Evolutionary conservation across 2,113 vertebrate genomes (phyloP), one percentile per base, ranked within the genome.

Genomic region (Propithecus coquereli): DNA sequence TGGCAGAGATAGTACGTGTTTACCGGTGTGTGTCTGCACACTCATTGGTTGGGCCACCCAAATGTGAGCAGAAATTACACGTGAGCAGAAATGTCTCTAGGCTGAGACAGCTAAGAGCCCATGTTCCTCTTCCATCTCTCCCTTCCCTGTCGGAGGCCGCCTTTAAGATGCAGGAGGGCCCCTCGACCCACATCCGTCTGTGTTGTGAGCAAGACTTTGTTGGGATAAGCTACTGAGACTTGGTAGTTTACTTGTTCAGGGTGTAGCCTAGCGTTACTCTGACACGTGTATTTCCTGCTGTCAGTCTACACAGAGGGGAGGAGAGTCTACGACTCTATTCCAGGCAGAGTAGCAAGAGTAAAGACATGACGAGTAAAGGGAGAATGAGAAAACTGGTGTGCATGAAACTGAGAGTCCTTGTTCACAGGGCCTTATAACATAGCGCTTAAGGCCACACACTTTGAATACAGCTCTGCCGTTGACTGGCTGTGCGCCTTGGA

Each of bases 371-470:
- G 54, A 74, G 23, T 25, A 2, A 59, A 34, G 30, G 79, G 23
- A 61, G 61, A 70, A 37, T 14, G 80, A 34, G 37, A 61, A 47
- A 25, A 0, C 0, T 18, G 25, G 23, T 52, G 27, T 52, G 47
- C 66, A 5, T 2, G 30, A 91, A 40, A 25, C 50, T 40, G 87
- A 71, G 45, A 10, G 23, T 68, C 47, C n/a, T 63, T 16, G 52
- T 68, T 23, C 43, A 3, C 8, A n/a, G 61, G 47, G n/a, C 2
- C 8, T 9, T 0, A 0, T 18, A n/a, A 17, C 14, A 8, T 0
- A 34, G 65, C 0, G 0, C 47, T 3, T 22, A 20, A 43, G 30
- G 52, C 37, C 61, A n/a, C 17, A 20, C 0, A 22, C 9, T 18
- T 71, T 8, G 61, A 30, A n/a, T 59, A 8, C 14, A 52, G 37